Conservation (phyloP, 2,797 vertebrate genomes). For the Ispidina picta region DNA sequence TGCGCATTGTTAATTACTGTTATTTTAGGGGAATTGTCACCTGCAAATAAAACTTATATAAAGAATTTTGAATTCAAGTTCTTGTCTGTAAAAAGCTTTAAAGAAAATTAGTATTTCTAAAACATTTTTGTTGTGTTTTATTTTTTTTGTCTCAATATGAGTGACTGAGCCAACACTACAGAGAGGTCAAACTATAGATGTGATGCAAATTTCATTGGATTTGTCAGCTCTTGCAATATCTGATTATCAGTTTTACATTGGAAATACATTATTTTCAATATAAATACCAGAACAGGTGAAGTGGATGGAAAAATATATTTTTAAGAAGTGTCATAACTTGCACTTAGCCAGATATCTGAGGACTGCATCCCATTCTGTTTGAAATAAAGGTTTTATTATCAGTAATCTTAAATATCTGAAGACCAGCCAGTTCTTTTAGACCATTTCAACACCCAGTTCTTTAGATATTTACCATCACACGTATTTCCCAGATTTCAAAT, state of each 20-base stretch:
- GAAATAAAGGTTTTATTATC: not conserved
- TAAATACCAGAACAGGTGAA: not conserved
- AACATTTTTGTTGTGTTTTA: not conserved
- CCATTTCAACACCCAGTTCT: not conserved
- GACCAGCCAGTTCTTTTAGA: not conserved
- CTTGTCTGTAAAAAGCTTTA: not conserved
- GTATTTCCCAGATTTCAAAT: not conserved
- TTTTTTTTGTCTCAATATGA: not conserved
- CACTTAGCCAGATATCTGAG: not conserved
- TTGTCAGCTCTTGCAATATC: not conserved
- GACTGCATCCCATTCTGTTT: not conserved
- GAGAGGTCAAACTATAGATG: not conserved
- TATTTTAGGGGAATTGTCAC: not conserved
- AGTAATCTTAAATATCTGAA: not conserved
- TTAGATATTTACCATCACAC: not conserved
- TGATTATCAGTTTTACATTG: not conserved
- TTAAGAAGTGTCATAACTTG: not conserved
- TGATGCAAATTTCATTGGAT: not conserved
- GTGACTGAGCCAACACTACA: not conserved
- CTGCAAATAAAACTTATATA: not conserved
- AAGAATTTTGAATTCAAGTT: not conserved
- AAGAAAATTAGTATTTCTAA: not conserved
- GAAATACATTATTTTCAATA: not conserved
- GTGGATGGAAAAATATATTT: not conserved
- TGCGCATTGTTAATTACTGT: not conserved